phyloP scores from a whole-genome alignment of 2,888 invertebrate genomes.

The Gandaritis pyraliata region DNA sequence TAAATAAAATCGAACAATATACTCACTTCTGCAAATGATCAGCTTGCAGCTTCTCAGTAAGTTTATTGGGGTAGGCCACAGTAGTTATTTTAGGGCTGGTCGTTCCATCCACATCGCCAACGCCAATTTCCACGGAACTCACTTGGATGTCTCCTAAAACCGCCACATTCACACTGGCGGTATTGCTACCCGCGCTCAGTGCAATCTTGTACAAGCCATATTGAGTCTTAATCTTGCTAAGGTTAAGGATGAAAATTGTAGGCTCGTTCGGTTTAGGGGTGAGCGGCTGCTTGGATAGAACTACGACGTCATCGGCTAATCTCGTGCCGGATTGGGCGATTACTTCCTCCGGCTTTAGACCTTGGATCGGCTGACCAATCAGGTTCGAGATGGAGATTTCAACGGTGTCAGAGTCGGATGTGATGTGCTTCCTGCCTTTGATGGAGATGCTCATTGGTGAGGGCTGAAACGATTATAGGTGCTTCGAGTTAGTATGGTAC shows the following conservation, averaged over 20 bases:
- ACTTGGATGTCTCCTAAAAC: conserved; percentile 91
- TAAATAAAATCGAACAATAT: too few relatives aligned
- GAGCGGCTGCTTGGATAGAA: conserved; percentile 87
- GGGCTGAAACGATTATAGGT: conserved; percentile 73
- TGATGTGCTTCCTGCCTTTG: conserved; percentile 91
- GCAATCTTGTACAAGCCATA: conserved; percentile 94
- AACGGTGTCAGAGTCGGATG: conserved; percentile 89
- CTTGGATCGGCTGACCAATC: conserved; percentile 88
- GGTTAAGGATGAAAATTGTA: conserved; percentile 89
- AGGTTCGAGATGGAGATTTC: conserved; percentile 90
- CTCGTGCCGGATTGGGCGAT: conserved; percentile 91
- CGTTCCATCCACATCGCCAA: conserved; percentile 95
- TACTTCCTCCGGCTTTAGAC: conserved; percentile 86
- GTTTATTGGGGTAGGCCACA: conserved; percentile 89
- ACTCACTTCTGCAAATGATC: conserved; percentile 94
- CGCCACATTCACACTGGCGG: conserved; percentile 86
- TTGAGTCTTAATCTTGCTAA: conserved; percentile 90
- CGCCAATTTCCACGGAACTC: conserved; percentile 92
- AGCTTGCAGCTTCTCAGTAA: conserved; percentile 88
- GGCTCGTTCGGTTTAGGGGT: conserved; percentile 81
- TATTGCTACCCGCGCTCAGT: conserved; percentile 87
- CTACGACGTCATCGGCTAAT: conserved; percentile 89
- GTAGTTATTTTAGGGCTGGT: conserved; percentile 91
- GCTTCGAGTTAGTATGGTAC: too few relatives aligned
- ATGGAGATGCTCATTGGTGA: conserved; percentile 94